phyloP scores from a whole-genome alignment of 2,888 invertebrate genomes.

The Eremobia ochroleuca region DNA sequence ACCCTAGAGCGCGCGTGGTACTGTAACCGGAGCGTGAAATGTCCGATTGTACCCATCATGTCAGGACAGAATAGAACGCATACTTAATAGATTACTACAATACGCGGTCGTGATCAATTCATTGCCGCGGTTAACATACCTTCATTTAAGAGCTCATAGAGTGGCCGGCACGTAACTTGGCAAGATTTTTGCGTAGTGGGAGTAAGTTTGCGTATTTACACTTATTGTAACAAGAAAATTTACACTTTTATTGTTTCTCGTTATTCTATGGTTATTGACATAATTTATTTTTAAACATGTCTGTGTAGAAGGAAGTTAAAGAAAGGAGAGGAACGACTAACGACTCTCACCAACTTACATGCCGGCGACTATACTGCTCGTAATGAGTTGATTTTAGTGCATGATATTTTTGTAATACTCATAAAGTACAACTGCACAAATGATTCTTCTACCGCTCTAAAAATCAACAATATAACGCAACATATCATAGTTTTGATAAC shows the following conservation, averaged over 20 bases:
- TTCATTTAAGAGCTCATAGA: constrained; percentile 4
- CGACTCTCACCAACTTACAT: too few species aligned
- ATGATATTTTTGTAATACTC: background rate
- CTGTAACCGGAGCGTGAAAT: constrained; percentile 45
- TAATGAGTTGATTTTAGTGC: background rate
- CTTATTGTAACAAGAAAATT: too few species aligned
- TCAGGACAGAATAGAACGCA: background rate
- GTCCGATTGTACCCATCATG: constrained; percentile 4
- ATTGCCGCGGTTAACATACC: background rate
- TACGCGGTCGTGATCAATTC: constrained; percentile 22
- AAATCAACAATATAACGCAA: background rate
- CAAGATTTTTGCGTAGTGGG: too few species aligned
- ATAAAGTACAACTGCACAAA: background rate
- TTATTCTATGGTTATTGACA: too few species aligned
- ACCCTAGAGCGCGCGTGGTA: constrained; percentile 18
- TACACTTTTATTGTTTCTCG: too few species aligned
- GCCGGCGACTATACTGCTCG: too few species aligned
- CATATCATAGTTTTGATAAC: background rate
- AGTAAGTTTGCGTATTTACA: too few species aligned
- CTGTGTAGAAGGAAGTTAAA: too few species aligned
- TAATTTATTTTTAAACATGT: too few species aligned
- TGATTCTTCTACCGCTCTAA: background rate
- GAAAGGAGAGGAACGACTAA: too few species aligned
- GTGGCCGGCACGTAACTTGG: too few species aligned
- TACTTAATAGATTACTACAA: constrained; percentile 6